A percentile compares a stretch with the other conserved stretches of the same genome.
Evolutionary conservation across 1,140 invertebrate genomes (phyloP).

Genomic region (Bombus difficillimus): DNA sequence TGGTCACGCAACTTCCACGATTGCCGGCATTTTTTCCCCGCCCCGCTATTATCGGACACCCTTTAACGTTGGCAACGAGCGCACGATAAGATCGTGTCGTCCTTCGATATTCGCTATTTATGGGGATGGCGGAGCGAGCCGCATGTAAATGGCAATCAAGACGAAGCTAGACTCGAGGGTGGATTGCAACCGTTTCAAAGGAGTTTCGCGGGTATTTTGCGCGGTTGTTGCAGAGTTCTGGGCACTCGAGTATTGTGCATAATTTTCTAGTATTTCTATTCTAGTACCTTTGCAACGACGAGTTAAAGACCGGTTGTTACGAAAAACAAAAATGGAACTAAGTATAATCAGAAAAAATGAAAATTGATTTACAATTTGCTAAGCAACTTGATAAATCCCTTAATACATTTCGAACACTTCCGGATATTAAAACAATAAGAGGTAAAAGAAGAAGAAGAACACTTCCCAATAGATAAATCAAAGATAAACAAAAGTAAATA

Average conservation of each 20-base stretch:
- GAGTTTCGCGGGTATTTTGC: background rate
- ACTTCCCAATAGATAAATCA: too few relatives aligned
- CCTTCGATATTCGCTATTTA: constrained; percentile 25
- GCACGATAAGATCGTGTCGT: constrained; percentile 43
- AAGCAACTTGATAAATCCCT: too few relatives aligned
- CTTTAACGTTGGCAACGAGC: constrained; percentile 22
- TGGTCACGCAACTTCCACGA: constrained; percentile 59
- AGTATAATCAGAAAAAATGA: too few relatives aligned
- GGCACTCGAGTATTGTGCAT: fast-evolving
- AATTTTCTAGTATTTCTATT: background rate
- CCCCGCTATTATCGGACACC: constrained; percentile 11
- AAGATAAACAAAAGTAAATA: too few relatives aligned
- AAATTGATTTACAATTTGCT: too few relatives aligned
- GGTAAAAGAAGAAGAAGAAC: too few relatives aligned
- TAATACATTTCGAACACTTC: too few relatives aligned
- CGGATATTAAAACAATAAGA: too few relatives aligned
- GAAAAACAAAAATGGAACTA: too few relatives aligned
- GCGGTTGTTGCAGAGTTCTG: background rate
- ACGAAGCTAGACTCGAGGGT: background rate
- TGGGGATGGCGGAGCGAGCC: background rate
- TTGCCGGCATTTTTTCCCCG: constrained; percentile 12
- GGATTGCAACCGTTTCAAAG: background rate
- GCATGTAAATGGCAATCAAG: constrained; percentile 25
- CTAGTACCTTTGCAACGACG: fast-evolving
- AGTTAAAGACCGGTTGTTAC: too few relatives aligned